Evolutionary conservation across 1,140 invertebrate species (phyloP).

Genomic region (Diachasmimorpha longicaudata): DNA sequence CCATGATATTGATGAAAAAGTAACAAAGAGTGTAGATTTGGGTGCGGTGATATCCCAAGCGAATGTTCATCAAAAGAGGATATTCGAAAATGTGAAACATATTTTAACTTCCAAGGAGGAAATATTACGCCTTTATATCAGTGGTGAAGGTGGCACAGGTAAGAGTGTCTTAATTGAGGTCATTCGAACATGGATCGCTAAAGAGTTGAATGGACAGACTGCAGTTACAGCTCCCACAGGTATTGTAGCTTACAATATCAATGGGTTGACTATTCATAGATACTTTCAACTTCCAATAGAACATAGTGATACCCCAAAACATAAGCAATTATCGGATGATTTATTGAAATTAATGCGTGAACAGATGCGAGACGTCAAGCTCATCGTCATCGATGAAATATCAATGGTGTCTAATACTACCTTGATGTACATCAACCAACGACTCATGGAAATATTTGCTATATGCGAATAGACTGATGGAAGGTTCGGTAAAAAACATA

Average conservation of each 20-base stretch:
- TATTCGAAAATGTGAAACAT: slow-evolving; percentile 25
- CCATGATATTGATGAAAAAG: slow-evolving; percentile 16
- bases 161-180: slow-evolving; percentile 37
- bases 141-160: slow-evolving; percentile 34
- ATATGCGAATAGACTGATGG: slow-evolving; percentile 34
- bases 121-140: slow-evolving; percentile 25
- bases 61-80: slow-evolving; percentile 32
- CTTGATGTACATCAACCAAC: slow-evolving; percentile 34
- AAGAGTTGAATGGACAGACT: slow-evolving; percentile 30
- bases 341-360: slow-evolving; percentile 31
- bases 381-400: slow-evolving; percentile 8
- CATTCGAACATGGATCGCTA: too few species aligned
- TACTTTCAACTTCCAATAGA: slow-evolving; percentile 34
- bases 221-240: slow-evolving; percentile 39
- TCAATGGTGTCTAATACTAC: slow-evolving; percentile 45
- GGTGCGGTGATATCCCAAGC: slow-evolving; percentile 27
- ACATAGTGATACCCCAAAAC: slow-evolving; percentile 24
- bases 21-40: slow-evolving; percentile 18
- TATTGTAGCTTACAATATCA: slow-evolving; percentile 39
- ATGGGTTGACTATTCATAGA: slow-evolving; percentile 34
- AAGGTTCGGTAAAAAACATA: slow-evolving; percentile 40
- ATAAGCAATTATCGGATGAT: slow-evolving; percentile 29
- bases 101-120: slow-evolving; percentile 8
- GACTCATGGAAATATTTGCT: slow-evolving; percentile 41
- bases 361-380: slow-evolving; percentile 32